A percentile compares a stretch with the other conserved stretches of the same genome.
Evolutionary conservation across 2,888 invertebrate species (phyloP).

Genomic region (Nomada fabriciana): DNA sequence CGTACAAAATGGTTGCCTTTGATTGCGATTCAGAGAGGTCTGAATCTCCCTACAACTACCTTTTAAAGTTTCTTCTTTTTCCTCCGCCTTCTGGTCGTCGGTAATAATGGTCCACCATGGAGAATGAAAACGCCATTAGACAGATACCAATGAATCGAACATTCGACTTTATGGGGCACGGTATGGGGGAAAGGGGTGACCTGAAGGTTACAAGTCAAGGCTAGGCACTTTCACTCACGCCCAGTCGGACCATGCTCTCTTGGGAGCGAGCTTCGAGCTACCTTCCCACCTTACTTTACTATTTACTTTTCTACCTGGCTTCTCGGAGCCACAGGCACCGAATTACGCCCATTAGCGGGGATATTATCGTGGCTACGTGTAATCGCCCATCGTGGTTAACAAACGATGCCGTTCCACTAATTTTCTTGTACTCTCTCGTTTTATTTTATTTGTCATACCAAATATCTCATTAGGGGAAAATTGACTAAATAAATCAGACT

Average conservation of each 20-base stretch:
- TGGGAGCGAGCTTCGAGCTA: conserved; percentile 78
- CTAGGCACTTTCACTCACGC: conserved; percentile 80
- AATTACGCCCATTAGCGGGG: conserved; percentile 50
- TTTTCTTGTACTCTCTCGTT: no score
- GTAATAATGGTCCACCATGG: background rate
- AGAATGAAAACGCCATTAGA: conserved; percentile 38
- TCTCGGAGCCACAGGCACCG: conserved; percentile 22
- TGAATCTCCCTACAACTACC: no score
- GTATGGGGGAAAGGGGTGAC: conserved; percentile 55
- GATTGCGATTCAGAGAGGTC: no score
- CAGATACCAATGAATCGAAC: conserved; percentile 42
- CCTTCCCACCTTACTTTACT: conserved; percentile 81
- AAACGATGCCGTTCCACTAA: background rate
- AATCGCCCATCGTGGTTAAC: conserved; percentile 19
- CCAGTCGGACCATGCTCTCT: conserved; percentile 67
- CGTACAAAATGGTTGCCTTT: no score
- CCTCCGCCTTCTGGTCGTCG: background rate
- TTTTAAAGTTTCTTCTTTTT: background rate
- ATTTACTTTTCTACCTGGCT: conserved; percentile 69
- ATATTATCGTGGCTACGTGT: conserved; percentile 36
- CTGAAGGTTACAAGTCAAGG: conserved; percentile 84
- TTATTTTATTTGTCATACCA: background rate
- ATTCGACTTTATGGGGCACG: conserved; percentile 46
- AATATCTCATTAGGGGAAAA: no score
- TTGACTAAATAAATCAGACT: no score